A percentile compares a stretch with the other conserved stretches of the same genome.
phyloP scores from a whole-genome alignment of 2,113 vertebrate genomes.

The Macroglossus sobrinus region DNA sequence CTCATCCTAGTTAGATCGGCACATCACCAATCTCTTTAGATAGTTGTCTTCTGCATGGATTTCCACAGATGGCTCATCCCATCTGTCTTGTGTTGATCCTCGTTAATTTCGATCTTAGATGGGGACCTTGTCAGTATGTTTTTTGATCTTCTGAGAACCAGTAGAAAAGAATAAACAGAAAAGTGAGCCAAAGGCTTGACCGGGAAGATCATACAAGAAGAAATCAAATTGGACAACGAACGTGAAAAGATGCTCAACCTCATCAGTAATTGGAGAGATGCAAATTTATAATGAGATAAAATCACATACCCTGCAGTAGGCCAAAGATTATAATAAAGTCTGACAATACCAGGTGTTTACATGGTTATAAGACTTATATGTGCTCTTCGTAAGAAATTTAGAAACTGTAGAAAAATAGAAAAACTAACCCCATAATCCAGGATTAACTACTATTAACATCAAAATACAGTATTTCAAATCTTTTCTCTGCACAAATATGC shows the following conservation, averaged over 20 bases:
- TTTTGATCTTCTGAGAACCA: not conserved
- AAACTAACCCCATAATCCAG: not conserved
- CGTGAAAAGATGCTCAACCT: slow-evolving; percentile 8
- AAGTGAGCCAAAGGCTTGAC: not conserved
- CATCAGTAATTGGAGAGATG: slow-evolving; percentile 1
- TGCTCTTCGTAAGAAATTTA: not conserved
- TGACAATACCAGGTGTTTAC: not conserved
- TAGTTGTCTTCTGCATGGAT: not conserved
- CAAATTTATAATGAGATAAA: slow-evolving; percentile 30
- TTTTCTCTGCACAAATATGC: not conserved
- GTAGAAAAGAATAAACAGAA: not conserved
- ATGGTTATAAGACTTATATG: not conserved
- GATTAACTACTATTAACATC: not conserved
- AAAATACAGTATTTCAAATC: not conserved
- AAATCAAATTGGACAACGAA: slow-evolving; percentile 42
- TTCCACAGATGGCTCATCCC: not conserved
- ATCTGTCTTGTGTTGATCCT: not conserved
- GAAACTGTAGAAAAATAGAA: not conserved
- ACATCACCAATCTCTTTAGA: not conserved
- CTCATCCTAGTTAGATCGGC: not conserved
- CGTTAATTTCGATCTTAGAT: not conserved
- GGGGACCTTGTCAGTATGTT: not conserved
- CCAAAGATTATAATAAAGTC: not conserved
- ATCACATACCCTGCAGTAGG: not conserved
- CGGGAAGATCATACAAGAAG: not conserved